Evolutionary conservation across 2,113 vertebrate genomes (phyloP).

Genomic region (Xiphophorus maculatus): DNA sequence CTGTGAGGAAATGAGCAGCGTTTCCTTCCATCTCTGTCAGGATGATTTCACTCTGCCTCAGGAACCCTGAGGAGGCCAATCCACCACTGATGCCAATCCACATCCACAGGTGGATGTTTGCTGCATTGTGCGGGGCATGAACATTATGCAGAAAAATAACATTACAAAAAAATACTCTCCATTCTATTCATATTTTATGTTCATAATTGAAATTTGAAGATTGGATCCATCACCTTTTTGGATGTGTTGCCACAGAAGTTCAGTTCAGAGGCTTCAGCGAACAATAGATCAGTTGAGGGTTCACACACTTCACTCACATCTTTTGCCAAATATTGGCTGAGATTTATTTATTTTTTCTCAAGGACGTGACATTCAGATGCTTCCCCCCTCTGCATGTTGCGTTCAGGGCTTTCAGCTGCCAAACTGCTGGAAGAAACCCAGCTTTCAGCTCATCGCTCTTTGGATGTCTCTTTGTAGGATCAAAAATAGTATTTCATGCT

Average conservation of each 20-base stretch:
- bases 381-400: background rate
- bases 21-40: background rate
- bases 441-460: background rate
- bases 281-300: background rate
- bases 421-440: background rate
- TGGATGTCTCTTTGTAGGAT: background rate
- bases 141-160: too few species aligned
- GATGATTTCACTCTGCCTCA: background rate
- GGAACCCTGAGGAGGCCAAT: background rate
- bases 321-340: background rate
- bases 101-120: background rate
- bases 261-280: background rate
- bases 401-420: background rate
- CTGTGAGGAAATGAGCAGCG: background rate
- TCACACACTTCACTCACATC: background rate
- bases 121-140: background rate
- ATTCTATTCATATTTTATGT: background rate
- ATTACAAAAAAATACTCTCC: background rate
- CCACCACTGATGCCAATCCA: too few species aligned
- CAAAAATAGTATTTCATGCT: background rate
- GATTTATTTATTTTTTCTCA: background rate
- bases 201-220: background rate
- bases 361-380: background rate
- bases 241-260: background rate
- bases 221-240: background rate